Conservation (phyloP, 1,140 invertebrate species). For the Drosophila sp. region DNA sequence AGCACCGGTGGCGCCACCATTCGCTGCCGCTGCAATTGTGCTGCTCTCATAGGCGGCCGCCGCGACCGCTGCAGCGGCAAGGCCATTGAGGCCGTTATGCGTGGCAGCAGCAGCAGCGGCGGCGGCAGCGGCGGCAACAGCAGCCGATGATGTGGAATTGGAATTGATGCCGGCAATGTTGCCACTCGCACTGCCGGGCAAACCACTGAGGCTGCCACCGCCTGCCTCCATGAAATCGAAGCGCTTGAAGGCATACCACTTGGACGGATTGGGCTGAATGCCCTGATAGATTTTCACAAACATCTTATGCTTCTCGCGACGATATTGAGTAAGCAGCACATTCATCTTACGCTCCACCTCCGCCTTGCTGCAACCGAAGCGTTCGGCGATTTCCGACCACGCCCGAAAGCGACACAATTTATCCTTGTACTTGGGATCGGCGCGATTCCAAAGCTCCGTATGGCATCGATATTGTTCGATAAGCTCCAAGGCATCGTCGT, state of each 20-base stretch:
- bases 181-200: slow-evolving; percentile 30
- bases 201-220: slow-evolving; percentile 65
- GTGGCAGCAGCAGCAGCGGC: slow-evolving; percentile 45
- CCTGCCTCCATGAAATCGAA: slow-evolving; percentile 84
- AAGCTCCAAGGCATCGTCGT: slow-evolving; percentile 85
- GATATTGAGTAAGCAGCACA: slow-evolving; percentile 85
- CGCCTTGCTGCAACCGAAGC: slow-evolving; percentile 85
- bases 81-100: slow-evolving; percentile 71
- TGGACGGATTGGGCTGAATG: slow-evolving; percentile 83
- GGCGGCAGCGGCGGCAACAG: slow-evolving; percentile 53
- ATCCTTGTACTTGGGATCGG: slow-evolving; percentile 85
- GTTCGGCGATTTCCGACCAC: slow-evolving; percentile 85
- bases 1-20: slow-evolving; percentile 58
- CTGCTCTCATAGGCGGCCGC: slow-evolving; percentile 70
- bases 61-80: slow-evolving; percentile 68
- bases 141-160: slow-evolving; percentile 34
- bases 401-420: slow-evolving; percentile 84
- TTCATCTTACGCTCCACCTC: slow-evolving; percentile 86
- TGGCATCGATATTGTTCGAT: slow-evolving; percentile 85
- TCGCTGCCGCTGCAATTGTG: slow-evolving; percentile 65
- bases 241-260: slow-evolving; percentile 83
- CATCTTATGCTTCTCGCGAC: slow-evolving; percentile 85
- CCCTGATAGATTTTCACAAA: slow-evolving; percentile 82
- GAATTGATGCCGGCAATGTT: slow-evolving; percentile 24
- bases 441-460: slow-evolving; percentile 85